Base-by-base conservation (phyloP, 2,797 vertebrate genomes). In the Gymnothorax reevesii region DNA sequence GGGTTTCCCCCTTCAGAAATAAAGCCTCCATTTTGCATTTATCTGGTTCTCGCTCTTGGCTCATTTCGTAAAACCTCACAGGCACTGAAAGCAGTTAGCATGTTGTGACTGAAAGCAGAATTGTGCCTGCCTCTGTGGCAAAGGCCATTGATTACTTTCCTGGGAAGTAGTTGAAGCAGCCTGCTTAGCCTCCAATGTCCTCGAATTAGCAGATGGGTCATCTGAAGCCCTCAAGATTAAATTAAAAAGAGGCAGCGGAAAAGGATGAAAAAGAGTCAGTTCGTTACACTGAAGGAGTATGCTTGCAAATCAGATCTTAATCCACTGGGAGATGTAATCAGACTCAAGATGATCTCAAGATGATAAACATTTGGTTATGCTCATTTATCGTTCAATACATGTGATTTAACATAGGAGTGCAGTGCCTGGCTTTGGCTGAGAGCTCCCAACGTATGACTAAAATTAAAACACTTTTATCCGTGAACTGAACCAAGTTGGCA, bases 201-300 rank as follows among this genome's bases (percentile, higher is more conserved):
- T 83, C 57, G 22, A 60, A 60, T 9, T 83, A 83, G n/a, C 82
- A 59, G 82, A 57, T 83, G 82, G 57, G 22, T 83, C 82, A 83
- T 83, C 82, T 83, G 82, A 10, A 83, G 12, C 33, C 42, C 57
- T 42, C 17, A 15, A 60, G n/a, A 83, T 60, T 83, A 13, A 83
- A 17, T 83, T 83, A 83, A 60, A 60, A 83, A 9, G 13, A 33
- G 82, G 12, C 49, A 62, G n/a, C 8, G 75, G 75, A 52, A 79
- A 79, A 55, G 77, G 20, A 80, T 33, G 25, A 55, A 49, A 55
- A 9, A 22, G 42, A 52, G 52, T 80, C 77, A 55, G 5, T 80
- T 17, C 55, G 49, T 80, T 22, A 55, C 52, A 27, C 17, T 7
- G 52, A 17, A 17, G 15, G 49, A 80, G 77, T 22, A 49, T 54